Conservation (phyloP, 1,140 invertebrate genomes). For the Cotesia vestalis region DNA sequence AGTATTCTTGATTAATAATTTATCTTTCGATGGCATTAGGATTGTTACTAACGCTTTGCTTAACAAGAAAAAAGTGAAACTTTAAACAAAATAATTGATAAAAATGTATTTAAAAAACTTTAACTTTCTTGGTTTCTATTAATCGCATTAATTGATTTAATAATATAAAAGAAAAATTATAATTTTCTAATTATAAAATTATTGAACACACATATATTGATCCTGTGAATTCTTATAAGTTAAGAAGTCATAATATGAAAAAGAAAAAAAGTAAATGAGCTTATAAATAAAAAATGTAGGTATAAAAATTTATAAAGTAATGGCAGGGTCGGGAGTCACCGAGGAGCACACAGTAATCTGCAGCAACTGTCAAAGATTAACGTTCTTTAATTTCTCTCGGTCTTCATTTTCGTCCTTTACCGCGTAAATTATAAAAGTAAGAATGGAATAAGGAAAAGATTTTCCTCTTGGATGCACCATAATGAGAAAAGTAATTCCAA, state of each 20-base stretch:
- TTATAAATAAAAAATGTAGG: not conserved
- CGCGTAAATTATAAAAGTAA: constrained; percentile 56
- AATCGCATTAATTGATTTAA: no score
- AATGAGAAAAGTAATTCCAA: constrained; percentile 68
- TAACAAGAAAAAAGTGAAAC: no score
- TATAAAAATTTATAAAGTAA: not conserved
- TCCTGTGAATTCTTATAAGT: no score
- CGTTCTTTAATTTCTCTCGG: constrained; percentile 41
- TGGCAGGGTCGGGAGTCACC: not conserved
- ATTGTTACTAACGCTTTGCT: no score
- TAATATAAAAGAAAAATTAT: no score
- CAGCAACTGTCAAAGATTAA: constrained; percentile 57
- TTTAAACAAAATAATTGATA: no score
- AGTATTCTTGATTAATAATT: no score
- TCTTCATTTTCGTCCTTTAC: constrained; percentile 19
- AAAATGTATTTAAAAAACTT: no score
- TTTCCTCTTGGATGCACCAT: constrained; percentile 63
- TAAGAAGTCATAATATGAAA: not conserved
- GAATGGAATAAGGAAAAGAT: constrained; percentile 57
- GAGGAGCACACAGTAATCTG: constrained; percentile 13
- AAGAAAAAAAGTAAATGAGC: not conserved
- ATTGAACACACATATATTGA: no score
- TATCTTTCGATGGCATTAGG: no score
- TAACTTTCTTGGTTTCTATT: no score
- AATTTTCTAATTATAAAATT: no score